Base-by-base conservation (phyloP, 2,113 vertebrate species). In the Baryphthengus martii region DNA sequence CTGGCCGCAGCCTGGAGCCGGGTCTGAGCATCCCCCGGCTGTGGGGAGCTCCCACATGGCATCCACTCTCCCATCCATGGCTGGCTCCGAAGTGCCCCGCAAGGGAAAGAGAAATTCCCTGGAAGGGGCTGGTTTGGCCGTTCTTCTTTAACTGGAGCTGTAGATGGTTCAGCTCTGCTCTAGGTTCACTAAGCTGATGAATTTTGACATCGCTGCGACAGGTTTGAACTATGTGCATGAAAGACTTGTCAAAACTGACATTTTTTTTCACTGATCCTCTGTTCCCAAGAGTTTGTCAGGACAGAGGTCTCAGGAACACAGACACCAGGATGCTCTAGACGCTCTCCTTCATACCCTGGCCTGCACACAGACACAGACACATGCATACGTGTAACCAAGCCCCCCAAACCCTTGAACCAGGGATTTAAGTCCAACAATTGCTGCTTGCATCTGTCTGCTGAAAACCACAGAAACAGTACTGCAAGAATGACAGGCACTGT, bases 21-120 rank as follows among this genome's bases (percentile, higher is more conserved):
- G n/a, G 7, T 3, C 56, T 5, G 39, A 35, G 52, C 72, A 9
- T 5, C 21, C 29, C 35, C 23, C 11, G 24, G 55, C 26, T 33
- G 4, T 0, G 14, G 17, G 40, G 23, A 31, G 61, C 3, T 37
- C 47, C n/a, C 39, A 0, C n/a, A 53, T 2, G 55, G 37, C 71
- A 19, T 2, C 45, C 65, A 0, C 10, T 15, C 39, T 76, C 5
- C 33, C 33, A 2, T 3, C 8, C 75, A 2, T 25, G 26, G 35
- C 11, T 9, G 17, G 24, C 49, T 14, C 53, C 49, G 1, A 6
- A 33, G 56, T 7, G n/a, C n/a, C 37, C 74, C 7, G 4, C 31
- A 1, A 21, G 16, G 56, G 26, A 44, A 16, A 4, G 55, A 12
- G n/a, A 31, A 8, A 17, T 63, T 62, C 29, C 52, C 26, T 1